A percentile compares a stretch with the other conserved stretches of the same genome.
These are phyloP conservation scores for Condylura cristata DNA, from an alignment of 2,113 vertebrate species.

Conservation along the genomic window DNA sequence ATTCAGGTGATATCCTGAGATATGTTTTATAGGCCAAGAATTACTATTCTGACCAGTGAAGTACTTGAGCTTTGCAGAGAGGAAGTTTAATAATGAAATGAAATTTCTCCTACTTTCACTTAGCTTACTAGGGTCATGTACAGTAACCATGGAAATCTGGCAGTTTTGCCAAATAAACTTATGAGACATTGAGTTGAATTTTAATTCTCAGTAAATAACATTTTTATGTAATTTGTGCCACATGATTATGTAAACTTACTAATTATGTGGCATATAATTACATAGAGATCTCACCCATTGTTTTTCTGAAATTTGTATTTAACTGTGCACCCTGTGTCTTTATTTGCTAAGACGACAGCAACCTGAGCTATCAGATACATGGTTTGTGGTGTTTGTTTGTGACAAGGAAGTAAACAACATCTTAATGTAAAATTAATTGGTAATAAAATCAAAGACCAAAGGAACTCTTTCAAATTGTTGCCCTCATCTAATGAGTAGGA, in stretches of 20 bases:
- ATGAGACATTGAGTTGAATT: constrained; percentile 23
- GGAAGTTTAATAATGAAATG: neutral
- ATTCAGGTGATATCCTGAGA: neutral
- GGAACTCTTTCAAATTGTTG: constrained; percentile 44
- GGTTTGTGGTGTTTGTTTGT: constrained; percentile 51
- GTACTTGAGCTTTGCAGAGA: neutral
- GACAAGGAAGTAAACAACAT: constrained; percentile 15
- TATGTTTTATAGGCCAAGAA: neutral
- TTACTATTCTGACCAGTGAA: constrained; percentile 10
- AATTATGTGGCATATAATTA: neutral
- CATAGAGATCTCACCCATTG: neutral
- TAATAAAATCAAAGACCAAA: constrained; percentile 52
- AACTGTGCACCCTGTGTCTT: neutral
- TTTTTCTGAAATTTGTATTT: constrained; percentile 34
- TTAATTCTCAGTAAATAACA: constrained; percentile 32
- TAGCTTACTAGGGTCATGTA: neutral
- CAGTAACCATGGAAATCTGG: neutral
- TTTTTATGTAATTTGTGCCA: neutral
- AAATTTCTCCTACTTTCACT: neutral
- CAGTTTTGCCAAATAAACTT: constrained; percentile 4
- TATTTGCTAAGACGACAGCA: constrained; percentile 14
- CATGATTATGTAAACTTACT: constrained; percentile 23
- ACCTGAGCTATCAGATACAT: neutral
- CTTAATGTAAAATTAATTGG: constrained; percentile 61
- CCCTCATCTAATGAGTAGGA: constrained; percentile 11